Evolutionary conservation across 2,797 vertebrate species (phyloP), one percentile per base, ranked within the genome.

Genomic region (Mionectes olivaceus): DNA sequence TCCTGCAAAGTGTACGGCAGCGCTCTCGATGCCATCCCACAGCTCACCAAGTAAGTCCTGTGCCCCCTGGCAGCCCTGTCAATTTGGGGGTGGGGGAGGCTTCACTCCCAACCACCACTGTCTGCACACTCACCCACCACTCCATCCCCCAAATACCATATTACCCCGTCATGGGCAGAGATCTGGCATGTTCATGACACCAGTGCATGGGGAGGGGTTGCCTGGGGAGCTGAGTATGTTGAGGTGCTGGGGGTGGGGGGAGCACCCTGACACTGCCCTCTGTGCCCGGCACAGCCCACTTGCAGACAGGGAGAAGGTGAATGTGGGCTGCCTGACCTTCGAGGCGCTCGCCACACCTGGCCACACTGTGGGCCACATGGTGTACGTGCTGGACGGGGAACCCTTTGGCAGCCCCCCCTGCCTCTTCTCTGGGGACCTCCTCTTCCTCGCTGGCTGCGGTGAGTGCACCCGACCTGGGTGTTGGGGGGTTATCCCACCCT

Each of bases 401-500:
- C 96, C 96, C 2, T 98, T 98, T 0, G 98, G 98, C 2, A 97
- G 97, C 28, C 99, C 99, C n/a, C 98, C 98, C 77, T 99, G 99
- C 95, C 98, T 99, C 83, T 99, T 99, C 97, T 99, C 99, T 0
- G 99, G 99, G 47, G 99, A 99, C 95, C 98, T 99, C 76, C 98
- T 99, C 59, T 99, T 99, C 97, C 98, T 99, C 13, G 99, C 99
- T 22, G 99, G 99, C 93, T 99, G 99, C 9, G 99, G 99, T 99
- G 94, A 98, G 99, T 96, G 63, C 1, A 2, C 28, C 53, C 5
- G 3, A 7, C 30, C 37, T 64, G 50, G 17, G 30, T 49, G 10
- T 4, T 39, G 23, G 32, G 13, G 14, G 7, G 2, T 19, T 24
- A 44, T 39, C 39, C 35, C 32, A 7, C 44, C 9, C 33, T 81